A percentile compares a stretch with the other conserved stretches of the same genome.
phyloP scores from a whole-genome alignment of 2,888 invertebrate species.

The Tenodera sinensis region DNA sequence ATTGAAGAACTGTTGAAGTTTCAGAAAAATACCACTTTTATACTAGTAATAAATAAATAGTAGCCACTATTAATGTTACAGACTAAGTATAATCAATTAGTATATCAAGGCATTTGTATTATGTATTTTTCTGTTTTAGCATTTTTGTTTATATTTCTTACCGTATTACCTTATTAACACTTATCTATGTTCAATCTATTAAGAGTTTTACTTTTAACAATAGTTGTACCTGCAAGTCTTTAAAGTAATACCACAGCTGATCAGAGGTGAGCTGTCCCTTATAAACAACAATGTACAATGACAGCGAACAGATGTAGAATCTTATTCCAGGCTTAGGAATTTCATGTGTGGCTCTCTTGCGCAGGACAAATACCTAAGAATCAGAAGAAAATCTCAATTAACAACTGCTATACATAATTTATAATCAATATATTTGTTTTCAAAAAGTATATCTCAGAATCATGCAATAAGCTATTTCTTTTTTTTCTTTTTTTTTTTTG shows the following conservation, averaged over 20 bases:
- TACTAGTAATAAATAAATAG: too few species aligned
- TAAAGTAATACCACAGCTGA: conserved; percentile 80
- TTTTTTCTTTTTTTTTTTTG: too few species aligned
- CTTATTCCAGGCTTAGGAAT: conserved; percentile 80
- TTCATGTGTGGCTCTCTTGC: conserved; percentile 89
- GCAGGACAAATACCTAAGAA: conserved; percentile 79
- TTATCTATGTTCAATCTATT: too few species aligned
- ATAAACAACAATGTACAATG: conserved; percentile 87
- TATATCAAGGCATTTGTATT: too few species aligned
- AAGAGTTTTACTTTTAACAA: not conserved
- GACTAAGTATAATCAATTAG: too few species aligned
- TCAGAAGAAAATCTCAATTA: not conserved
- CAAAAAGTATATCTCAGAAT: not conserved
- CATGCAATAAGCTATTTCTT: not conserved
- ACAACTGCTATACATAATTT: not conserved
- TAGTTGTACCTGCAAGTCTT: conserved; percentile 52
- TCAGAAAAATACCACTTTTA: too few species aligned
- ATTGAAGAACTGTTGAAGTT: too few species aligned
- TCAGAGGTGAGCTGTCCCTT: conserved; percentile 96
- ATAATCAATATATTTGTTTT: not conserved
- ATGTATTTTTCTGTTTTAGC: too few species aligned
- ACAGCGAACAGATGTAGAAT: conserved; percentile 95
- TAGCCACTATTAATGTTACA: too few species aligned
- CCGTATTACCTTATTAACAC: too few species aligned
- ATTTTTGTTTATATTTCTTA: too few species aligned